These are phyloP conservation scores for Seira ritae DNA, from an alignment of 2,888 invertebrate genomes.

Conservation along the genomic window DNA sequence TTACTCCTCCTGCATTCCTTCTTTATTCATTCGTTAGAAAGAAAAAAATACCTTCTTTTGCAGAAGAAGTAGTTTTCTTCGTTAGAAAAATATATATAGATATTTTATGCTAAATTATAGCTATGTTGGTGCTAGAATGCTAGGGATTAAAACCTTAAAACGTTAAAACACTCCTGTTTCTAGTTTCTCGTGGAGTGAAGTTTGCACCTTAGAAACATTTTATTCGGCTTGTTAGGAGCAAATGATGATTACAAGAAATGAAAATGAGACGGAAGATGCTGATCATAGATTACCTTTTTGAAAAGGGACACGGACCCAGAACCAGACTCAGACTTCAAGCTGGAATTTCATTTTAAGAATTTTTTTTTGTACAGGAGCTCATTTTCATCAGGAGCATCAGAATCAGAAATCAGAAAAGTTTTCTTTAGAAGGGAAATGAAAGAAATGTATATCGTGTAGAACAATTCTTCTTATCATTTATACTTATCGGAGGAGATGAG, in stretches of 20 bases:
- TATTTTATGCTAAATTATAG: slow-evolving; percentile 52
- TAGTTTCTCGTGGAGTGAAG: too few species aligned
- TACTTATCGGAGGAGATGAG: too few species aligned
- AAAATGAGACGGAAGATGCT: not conserved
- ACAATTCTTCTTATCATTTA: not conserved
- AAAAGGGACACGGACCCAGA: not conserved
- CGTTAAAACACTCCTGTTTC: not conserved
- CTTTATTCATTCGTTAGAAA: too few species aligned
- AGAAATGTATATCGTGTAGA: slow-evolving; percentile 21
- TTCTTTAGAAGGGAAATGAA: not conserved
- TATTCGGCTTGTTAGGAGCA: slow-evolving; percentile 18
- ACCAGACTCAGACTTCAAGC: not conserved
- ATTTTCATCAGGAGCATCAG: not conserved
- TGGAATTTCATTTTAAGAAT: slow-evolving; percentile 13
- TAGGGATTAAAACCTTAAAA: too few species aligned
- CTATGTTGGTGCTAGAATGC: too few species aligned
- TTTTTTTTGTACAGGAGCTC: not conserved
- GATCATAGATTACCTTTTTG: slow-evolving; percentile 19
- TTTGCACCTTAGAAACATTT: slow-evolving; percentile 12
- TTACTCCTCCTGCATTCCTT: slow-evolving; percentile 26
- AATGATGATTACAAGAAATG: slow-evolving; percentile 19
- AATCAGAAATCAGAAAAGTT: not conserved
- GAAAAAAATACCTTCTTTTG: too few species aligned
- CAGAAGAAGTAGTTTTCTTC: not conserved
- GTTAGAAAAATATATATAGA: slow-evolving; percentile 18